Evolutionary conservation across 1,140 invertebrate genomes (phyloP), one percentile per base, ranked within the genome.

Genomic region (Bursaphelenchus mucronatus): DNA sequence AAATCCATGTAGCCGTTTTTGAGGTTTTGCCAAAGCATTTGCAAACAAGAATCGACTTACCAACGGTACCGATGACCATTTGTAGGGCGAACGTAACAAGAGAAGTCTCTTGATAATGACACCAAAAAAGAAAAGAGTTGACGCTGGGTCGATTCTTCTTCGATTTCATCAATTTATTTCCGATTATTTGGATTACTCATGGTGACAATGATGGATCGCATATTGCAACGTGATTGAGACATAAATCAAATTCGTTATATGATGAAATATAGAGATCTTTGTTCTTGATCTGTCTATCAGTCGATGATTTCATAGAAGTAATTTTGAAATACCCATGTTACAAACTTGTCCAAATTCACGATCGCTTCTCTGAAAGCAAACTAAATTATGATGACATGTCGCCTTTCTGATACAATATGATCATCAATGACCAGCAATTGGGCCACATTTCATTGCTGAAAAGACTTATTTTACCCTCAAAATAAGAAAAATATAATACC

Each of bases 191-290:
- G 47, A 49, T 49, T 49, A n/a, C 47, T 49, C 19, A 49, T 49
- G 1, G 13, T n/a, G 13, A 49, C 19, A 49, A 30, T 30, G 30
- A 30, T 30, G 30, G 30, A 30, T 30, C 47, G 1, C 1, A n/a
- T n/a, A n/a, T n/a, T n/a, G n/a, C 13, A n/a, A 49, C 13, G 13
- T 49, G 19, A 49, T 49, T 49, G 47, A 49, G 47, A 49, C 47
- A 49, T 49, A 49, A 49, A 49, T n/a, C 19, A n/a, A n/a, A n/a
- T 6, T 49, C 19, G 47, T 1, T 49, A 2, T 49, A n/a, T 19
- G 19, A 49, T 49, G 30, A 30, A 30, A 30, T 30, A 30, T 30
- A 30, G 30, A 30, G 30, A 30, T 30, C 30, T 49, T 49, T n/a
- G 19, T 49, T 49, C 1, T 19, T 19, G 19, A n/a, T 49, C 19